These are phyloP conservation scores for Cristatella mucedo DNA, from an alignment of 2,888 invertebrate species.

Conservation along the genomic window DNA sequence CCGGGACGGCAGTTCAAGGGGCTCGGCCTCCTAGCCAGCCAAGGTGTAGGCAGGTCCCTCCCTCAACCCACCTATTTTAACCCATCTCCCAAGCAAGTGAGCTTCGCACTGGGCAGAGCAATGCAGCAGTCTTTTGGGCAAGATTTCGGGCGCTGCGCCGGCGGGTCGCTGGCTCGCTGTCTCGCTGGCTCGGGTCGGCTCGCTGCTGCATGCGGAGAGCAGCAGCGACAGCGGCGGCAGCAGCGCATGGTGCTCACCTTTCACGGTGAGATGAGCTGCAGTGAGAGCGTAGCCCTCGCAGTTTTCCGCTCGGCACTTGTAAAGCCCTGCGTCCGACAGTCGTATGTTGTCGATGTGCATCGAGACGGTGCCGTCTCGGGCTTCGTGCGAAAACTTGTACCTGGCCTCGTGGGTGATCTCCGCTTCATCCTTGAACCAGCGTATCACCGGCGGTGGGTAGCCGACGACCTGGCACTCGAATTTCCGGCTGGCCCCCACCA, in stretches of 20 bases:
- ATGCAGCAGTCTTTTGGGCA: too few species aligned
- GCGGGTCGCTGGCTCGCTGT: too few species aligned
- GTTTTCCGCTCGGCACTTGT: conserved; percentile 34
- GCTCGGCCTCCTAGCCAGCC: too few species aligned
- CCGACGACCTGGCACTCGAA: conserved; percentile 21
- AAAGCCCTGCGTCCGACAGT: conserved; percentile 29
- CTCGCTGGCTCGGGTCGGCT: too few species aligned
- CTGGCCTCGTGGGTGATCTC: conserved; percentile 27
- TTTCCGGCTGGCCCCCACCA: conserved; percentile 4
- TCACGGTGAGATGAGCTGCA: conserved; percentile 31
- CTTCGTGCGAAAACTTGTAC: conserved; percentile 19
- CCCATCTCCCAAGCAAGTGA: too few species aligned
- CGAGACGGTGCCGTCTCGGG: conserved; percentile 24
- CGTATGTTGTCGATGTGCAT: conserved; percentile 26
- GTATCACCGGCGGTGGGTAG: conserved; percentile 29
- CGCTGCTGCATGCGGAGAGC: too few species aligned
- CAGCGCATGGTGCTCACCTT: conserved; percentile 26
- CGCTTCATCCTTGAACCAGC: conserved; percentile 35
- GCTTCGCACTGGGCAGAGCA: too few species aligned
- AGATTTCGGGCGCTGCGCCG: too few species aligned
- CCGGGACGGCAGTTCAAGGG: too few species aligned
- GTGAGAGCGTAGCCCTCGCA: conserved; percentile 34
- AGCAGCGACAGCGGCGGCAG: too few species aligned
- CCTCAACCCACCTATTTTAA: too few species aligned
- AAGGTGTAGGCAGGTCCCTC: too few species aligned